Base-by-base conservation (phyloP, 2,113 vertebrate genomes). In the Catharus fuscescens region DNA sequence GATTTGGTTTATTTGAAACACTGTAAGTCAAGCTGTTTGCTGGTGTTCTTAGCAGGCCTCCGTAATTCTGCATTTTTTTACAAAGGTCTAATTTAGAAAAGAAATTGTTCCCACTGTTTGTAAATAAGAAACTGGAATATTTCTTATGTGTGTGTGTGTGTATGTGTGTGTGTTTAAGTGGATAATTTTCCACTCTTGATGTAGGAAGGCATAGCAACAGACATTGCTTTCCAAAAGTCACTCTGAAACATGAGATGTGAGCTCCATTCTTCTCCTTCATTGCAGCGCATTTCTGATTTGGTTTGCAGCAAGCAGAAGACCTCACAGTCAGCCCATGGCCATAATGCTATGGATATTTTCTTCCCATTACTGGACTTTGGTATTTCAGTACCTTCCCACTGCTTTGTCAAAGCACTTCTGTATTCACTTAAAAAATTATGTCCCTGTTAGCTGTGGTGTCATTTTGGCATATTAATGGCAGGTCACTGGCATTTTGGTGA, bases 1-100 rank as follows among this genome's bases (percentile, higher is more conserved):
- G 83, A 76, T 81, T 97, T 86, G 69, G 74, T 96, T 94, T 62
- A 34, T 78, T 40, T 93, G 78, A 52, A 80, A 88, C 86, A 80
- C 18, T 83, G 7, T 70, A 93, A 78, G 44, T 92, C 90, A 92
- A 42, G 53, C 57, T 95, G 70, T 54, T 96, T 40, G n/a, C 81
- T 96, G 60, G 54, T 64, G 52, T 83, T 74, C 47, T 54, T 90
- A 65, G 47, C 78, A 95, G 79, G 72, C 74, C 44, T 84, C 40
- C 84, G 65, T 64, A 57, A 90, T 90, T 96, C 65, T 88, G 10
- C 71, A 60, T 85, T 95, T 96, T 76, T 73, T 72, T 84, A 60
- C 92, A 61, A 85, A 90, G 13, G 48, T 23, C 25, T 77, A 25
- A 73, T 94, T 93, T 88, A 31, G 89, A 86, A 67, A 52, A 88